Evolutionary conservation across 2,797 vertebrate genomes (phyloP).

Genomic region (Bucorvus abyssinicus): DNA sequence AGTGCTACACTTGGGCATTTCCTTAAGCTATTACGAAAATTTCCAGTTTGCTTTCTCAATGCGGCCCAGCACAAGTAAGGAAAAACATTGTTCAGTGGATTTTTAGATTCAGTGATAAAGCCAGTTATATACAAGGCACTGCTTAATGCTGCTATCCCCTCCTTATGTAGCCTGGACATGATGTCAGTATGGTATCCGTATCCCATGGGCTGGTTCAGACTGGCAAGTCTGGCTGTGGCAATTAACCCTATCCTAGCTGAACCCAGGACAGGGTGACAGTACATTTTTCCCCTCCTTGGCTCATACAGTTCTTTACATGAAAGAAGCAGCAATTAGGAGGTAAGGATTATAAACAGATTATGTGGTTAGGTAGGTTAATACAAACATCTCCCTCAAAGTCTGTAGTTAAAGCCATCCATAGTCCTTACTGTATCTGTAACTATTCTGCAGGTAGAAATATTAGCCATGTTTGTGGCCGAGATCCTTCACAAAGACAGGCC

Average conservation of each 20-base stretch:
- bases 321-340: background rate
- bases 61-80: background rate
- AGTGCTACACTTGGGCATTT: background rate
- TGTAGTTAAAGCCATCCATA: background rate
- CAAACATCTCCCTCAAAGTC: background rate
- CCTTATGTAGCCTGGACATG: too few species aligned
- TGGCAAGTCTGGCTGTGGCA: too few species aligned
- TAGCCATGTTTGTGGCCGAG: background rate
- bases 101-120: background rate
- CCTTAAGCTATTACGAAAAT: background rate
- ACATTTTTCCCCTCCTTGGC: background rate
- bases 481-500: background rate
- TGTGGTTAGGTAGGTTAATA: background rate
- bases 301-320: background rate
- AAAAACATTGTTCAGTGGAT: background rate
- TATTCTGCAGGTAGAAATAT: background rate
- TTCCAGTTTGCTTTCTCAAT: background rate
- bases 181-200: too few species aligned
- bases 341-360: background rate
- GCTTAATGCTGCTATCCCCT: too few species aligned
- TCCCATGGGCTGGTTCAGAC: too few species aligned
- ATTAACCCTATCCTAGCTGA: too few species aligned
- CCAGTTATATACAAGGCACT: too few species aligned
- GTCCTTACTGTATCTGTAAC: background rate
- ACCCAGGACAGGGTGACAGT: background rate